Evolutionary conservation across 2,113 vertebrate species (phyloP).

Genomic region (Clarias magur): DNA sequence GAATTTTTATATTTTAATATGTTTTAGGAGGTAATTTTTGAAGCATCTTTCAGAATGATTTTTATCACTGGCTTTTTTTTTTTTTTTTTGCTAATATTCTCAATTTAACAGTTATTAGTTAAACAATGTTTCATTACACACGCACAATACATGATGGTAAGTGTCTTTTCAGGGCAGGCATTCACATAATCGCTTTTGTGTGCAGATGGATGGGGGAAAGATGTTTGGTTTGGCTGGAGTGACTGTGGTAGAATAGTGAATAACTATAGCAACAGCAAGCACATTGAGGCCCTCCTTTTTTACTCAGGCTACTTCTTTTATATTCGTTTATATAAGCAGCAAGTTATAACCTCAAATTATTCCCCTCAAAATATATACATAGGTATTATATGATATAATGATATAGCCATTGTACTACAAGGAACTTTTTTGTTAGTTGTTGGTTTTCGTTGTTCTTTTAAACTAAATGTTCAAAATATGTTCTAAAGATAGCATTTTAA

Average conservation of each 20-base stretch:
- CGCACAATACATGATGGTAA: constrained; percentile 67
- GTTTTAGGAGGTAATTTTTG: background rate
- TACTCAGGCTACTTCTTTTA: constrained; percentile 36
- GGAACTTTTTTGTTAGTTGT: background rate
- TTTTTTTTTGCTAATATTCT: constrained; percentile 20
- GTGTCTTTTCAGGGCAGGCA: constrained; percentile 67
- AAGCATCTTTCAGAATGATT: background rate
- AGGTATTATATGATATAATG: background rate
- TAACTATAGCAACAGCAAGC: constrained; percentile 75
- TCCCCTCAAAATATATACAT: constrained; percentile 38
- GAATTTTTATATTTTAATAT: background rate
- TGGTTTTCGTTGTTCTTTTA: background rate
- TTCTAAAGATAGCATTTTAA: background rate
- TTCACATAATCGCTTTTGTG: constrained; percentile 65
- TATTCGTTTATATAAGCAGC: constrained; percentile 50
- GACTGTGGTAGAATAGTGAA: constrained; percentile 64
- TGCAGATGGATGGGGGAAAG: constrained; percentile 50
- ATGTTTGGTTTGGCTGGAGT: constrained; percentile 65
- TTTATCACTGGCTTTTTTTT: background rate
- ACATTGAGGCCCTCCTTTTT: constrained; percentile 60
- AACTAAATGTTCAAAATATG: constrained; percentile 4
- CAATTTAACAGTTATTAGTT: background rate
- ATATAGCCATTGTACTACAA: background rate
- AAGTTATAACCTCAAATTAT: constrained; percentile 68
- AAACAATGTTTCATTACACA: constrained; percentile 63